A percentile compares a stretch with the other conserved stretches of the same genome.
phyloP scores from a whole-genome alignment of 2,888 invertebrate genomes.

The Caenorhabditis doughertyi region DNA sequence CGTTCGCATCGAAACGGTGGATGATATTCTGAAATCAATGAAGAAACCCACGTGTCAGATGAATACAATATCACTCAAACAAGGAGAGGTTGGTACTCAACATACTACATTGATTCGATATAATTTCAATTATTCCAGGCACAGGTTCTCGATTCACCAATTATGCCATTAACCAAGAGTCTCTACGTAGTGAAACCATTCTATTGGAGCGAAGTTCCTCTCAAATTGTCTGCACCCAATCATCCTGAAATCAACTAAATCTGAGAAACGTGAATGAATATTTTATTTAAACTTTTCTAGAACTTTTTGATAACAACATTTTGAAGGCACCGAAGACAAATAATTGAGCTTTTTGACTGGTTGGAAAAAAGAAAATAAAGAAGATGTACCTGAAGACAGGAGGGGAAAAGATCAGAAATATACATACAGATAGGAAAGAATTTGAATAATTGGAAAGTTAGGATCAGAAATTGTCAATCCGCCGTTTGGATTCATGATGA shows the following conservation, averaged over 20 bases:
- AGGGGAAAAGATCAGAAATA: slow-evolving; percentile 48
- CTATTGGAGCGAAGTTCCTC: slow-evolving; percentile 42
- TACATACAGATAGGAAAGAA: slow-evolving; percentile 53
- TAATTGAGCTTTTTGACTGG: slow-evolving; percentile 27
- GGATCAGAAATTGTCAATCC: slow-evolving; percentile 55
- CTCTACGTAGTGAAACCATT: slow-evolving; percentile 43
- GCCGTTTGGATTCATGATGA: slow-evolving; percentile 43
- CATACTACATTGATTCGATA: not conserved
- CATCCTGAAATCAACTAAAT: slow-evolving; percentile 50
- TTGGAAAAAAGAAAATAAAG: not conserved
- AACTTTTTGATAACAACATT: not conserved
- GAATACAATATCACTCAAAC: slow-evolving; percentile 25
- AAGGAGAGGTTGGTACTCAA: slow-evolving; percentile 15
- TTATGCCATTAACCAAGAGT: slow-evolving; percentile 51
- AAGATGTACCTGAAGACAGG: slow-evolving; percentile 37
- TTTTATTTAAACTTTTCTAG: slow-evolving; percentile 5
- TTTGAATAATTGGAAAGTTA: not conserved
- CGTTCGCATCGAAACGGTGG: slow-evolving; percentile 23
- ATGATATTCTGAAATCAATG: slow-evolving; percentile 52
- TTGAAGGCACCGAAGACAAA: slow-evolving; percentile 30
- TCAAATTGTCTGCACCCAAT: slow-evolving; percentile 45
- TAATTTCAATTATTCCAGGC: slow-evolving; percentile 1
- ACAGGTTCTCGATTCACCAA: slow-evolving; percentile 10
- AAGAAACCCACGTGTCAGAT: slow-evolving; percentile 44
- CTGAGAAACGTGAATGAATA: slow-evolving; percentile 1